Base-by-base conservation (phyloP, 2,113 vertebrate genomes). In the Penelope pileata region DNA sequence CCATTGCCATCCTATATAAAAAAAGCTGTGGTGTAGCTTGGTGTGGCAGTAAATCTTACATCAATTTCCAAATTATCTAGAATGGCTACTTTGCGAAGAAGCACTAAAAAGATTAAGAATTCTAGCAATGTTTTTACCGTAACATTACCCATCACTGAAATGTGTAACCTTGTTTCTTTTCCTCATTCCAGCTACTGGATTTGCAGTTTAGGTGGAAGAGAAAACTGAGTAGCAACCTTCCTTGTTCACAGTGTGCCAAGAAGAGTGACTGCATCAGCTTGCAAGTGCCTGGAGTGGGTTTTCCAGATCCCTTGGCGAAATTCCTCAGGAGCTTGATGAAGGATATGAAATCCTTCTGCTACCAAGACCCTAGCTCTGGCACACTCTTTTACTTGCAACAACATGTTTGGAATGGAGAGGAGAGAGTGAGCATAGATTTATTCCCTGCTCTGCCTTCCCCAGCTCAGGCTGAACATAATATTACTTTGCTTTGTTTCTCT, bases 231-330 rank as follows among this genome's bases (percentile, higher is more conserved):
- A 40, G 12, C 5, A 63, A 74, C 38, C 12, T 74, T 27, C 11
- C 6, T 43, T n/a, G 6, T 38, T 34, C 18, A 36, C 34, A 7
- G 10, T 0, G 0, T 26, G n/a, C 16, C 42, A 77, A 58, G 24
- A 69, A 87, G 16, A 47, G 4, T 50, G 66, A 72, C 23, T 45
- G 8, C 78, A 34, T 42, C 24, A 64, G 4, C 4, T 68, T 84
- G 6, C 18, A 66, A 50, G 22, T 24, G 10, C 10, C 47, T 48
- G 30, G 29, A 53, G 32, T 10, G 30, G 8, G 26, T 48, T 67
- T 83, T 74, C 34, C 60, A 73, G 17, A 72, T 73, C 15, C 17
- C 16, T 78, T 83, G 53, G 16, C 6, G 16, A 40, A 70, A 42
- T 9, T 74, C 15, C 47, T 48, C 43, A 60, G 47, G 9, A 59